Evolutionary conservation across 2,113 vertebrate species (phyloP), one percentile per base, ranked within the genome.

Genomic region (Arothron firmamentum): DNA sequence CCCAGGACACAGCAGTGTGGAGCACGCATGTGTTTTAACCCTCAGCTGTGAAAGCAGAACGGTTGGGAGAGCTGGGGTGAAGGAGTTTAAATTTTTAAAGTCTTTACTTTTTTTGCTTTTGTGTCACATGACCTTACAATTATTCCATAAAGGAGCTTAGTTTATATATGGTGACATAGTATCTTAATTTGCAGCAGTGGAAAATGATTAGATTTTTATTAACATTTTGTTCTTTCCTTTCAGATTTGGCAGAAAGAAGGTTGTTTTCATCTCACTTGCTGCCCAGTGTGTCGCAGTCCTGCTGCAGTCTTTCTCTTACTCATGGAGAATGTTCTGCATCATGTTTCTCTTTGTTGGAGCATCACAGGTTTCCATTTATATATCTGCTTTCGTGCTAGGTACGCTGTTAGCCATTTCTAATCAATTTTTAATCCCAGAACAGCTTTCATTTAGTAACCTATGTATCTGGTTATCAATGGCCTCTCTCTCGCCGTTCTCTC

Each of bases 301-400:
- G 64, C 13, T 94, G 2, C 96, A 97, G 88, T 78, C 95, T 58
- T 96, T 98, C 88, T 94, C 94, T 10, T 88, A 78, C 18, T 96
- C 88, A 49, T 97, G 93, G 88, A 91, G 90, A 81, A 92, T 95
- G 91, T 98, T 95, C 74, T 89, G 94, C 0, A 52, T 94, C 70
- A 84, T 95, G 56, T 96, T 94, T 77, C 53, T 95, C 65, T 89
- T 97, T 46, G 91, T 97, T 13, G 96, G 96, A 74, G 91, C 95
- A 86, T 94, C 94, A 46, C 95, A 97, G 85, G 93, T 97, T 45
- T 96, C 96, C 38, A 86, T 97, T 82, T 98, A 96, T 25, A 93
- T 98, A 67, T 93, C 94, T 66, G 94, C 94, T 0, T 98, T 96
- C 90, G 94, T 98, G 58, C 90, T 98, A 23, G 96, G 96, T 97